phyloP scores from a whole-genome alignment of 2,888 invertebrate species.

The Barypeithes pellucidus region DNA sequence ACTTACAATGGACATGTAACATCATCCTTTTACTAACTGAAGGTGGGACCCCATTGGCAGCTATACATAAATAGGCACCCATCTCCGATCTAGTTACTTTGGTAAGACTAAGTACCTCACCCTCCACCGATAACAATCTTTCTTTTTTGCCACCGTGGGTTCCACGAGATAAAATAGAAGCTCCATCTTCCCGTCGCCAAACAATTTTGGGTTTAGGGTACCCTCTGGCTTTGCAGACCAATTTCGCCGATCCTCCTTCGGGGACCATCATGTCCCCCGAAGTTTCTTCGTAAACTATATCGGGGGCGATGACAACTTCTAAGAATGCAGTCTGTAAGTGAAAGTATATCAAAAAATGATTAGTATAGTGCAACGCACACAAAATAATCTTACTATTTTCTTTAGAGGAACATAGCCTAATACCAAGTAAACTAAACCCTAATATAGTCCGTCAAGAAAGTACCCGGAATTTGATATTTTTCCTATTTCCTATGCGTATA shows the following conservation, averaged over 20 bases:
- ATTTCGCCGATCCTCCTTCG: conserved; percentile 91
- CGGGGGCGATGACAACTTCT: conserved; percentile 94
- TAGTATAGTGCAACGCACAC: too few species aligned
- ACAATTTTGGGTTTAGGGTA: conserved; percentile 88
- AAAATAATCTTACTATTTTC: too few species aligned
- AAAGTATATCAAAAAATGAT: neutral
- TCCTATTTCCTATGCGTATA: conserved; percentile 18
- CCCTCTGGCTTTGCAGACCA: conserved; percentile 89
- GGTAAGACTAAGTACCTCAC: conserved; percentile 85
- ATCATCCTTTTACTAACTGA: conserved; percentile 94
- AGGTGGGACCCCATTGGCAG: conserved; percentile 91
- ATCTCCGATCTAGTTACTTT: conserved; percentile 92
- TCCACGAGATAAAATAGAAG: conserved; percentile 84
- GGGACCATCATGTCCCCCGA: conserved; percentile 96
- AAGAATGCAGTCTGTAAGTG: conserved; percentile 75
- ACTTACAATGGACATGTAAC: conserved; percentile 93
- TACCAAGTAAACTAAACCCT: too few species aligned
- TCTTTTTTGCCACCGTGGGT: conserved; percentile 80
- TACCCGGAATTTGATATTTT: too few species aligned
- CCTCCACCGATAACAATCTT: conserved; percentile 84
- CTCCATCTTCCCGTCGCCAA: conserved; percentile 91
- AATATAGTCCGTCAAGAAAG: too few species aligned
- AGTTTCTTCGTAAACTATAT: conserved; percentile 91
- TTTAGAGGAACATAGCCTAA: too few species aligned
- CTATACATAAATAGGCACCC: conserved; percentile 89